Percentiles rank a stretch among this genome's conserved stretches.
phyloP scores from a whole-genome alignment of 2,113 vertebrate species.

The Galemys pyrenaicus region DNA sequence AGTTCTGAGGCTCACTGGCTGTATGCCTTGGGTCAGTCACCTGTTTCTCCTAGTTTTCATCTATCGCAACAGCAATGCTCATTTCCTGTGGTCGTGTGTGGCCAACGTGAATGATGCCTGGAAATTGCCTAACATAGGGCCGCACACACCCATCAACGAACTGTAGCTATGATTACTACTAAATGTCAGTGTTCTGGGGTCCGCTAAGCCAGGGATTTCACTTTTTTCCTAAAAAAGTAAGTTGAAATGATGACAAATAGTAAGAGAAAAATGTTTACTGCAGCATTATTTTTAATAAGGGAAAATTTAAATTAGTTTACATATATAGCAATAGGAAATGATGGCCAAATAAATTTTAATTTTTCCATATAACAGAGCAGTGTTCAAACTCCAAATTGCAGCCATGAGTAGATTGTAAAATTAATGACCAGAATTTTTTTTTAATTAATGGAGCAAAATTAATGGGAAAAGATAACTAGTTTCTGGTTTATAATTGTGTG shows the following conservation, averaged over 20 bases:
- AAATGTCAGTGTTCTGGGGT: background rate
- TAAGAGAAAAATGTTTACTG: background rate
- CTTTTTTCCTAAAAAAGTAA: background rate
- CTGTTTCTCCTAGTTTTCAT: background rate
- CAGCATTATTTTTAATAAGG: background rate
- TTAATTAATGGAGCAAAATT: background rate
- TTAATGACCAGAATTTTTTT: background rate
- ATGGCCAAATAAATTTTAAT: background rate
- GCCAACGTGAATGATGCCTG: background rate
- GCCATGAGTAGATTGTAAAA: background rate
- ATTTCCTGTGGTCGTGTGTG: background rate
- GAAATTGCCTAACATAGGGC: background rate
- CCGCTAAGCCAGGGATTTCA: background rate
- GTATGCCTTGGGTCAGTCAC: background rate
- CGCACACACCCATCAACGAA: background rate
- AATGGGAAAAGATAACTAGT: background rate
- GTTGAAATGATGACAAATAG: background rate
- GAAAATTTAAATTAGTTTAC: background rate
- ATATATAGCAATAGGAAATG: background rate
- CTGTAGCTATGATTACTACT: background rate
- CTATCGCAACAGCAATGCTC: background rate
- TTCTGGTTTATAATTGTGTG: background rate
- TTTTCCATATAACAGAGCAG: background rate
- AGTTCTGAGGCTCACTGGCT: background rate
- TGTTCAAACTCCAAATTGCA: background rate